Evolutionary conservation across 1,140 invertebrate species (phyloP), one percentile per base, ranked within the genome.

Genomic region (Papilio xuthus): DNA sequence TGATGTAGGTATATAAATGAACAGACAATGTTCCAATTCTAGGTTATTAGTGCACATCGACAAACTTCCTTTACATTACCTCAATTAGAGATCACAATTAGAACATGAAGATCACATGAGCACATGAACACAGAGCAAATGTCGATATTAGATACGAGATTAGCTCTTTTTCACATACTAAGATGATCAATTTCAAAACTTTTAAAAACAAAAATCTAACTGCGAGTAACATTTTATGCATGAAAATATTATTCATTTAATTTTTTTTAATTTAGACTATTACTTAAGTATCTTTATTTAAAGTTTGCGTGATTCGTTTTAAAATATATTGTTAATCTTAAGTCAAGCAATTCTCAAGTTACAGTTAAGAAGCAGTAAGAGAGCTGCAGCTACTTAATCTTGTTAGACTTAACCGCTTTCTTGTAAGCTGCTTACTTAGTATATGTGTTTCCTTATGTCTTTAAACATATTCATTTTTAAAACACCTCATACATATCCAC

Each of bases 1-100:
- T 44, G 6, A 10, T 90, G 89, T 79, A 87, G 85, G 90, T 93
- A 78, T 86, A 82, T 86, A 1, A 9, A 53, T 10, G 0, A 53
- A 18, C 2, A 18, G 4, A n/a, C 50, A 53, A 7, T 60, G 56
- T 60, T 3, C 56, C 56, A 60, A 60, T 60, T 60, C 23, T 60
- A 26, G 23, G 56, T 28, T 26, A 60, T 26, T 60, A 60, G 23
- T 60, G 56, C 23, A 47, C 44, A 26, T 60, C 56, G 56, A 60
- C 23, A 60, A 10, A 60, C 56, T 26, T 60, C 56, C 56, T 60
- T 60, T 26, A 60, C 0, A 26, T 53, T n/a, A 53, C 26, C 23
- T 60, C 56, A 60, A 60, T 60, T 26, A 60, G 56, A 13, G 26
- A 67, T 67, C 60, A 6, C 60, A 50, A 50, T 50, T 50, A 50